A percentile compares a stretch with the other conserved stretches of the same genome.
Evolutionary conservation across 2,888 invertebrate genomes (phyloP).

Genomic region (Caenorhabditis imperialis): DNA sequence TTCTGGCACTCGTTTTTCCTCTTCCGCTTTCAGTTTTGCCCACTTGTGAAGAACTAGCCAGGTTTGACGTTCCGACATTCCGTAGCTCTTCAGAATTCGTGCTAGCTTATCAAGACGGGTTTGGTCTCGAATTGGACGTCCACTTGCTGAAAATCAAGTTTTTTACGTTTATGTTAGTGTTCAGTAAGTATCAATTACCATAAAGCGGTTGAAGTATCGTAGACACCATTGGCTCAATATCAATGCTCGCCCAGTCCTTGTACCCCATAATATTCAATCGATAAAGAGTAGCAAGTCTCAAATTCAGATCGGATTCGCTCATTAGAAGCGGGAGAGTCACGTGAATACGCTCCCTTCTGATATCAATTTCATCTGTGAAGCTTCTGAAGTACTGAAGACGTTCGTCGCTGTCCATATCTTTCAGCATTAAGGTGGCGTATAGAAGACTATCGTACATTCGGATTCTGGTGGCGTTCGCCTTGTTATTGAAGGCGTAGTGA

Average conservation of each 20-base stretch:
- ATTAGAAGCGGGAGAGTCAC: slow-evolving; percentile 65
- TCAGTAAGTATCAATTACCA: slow-evolving; percentile 24
- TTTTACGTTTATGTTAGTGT: not conserved
- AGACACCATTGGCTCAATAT: slow-evolving; percentile 35
- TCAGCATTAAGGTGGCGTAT: slow-evolving; percentile 57
- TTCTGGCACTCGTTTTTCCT: slow-evolving; percentile 9
- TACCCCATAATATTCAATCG: slow-evolving; percentile 61
- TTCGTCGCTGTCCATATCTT: slow-evolving; percentile 56
- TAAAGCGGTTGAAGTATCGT: slow-evolving; percentile 60
- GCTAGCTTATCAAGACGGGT: slow-evolving; percentile 42
- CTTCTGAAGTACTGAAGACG: slow-evolving; percentile 59
- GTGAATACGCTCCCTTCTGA: slow-evolving; percentile 61
- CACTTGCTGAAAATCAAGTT: slow-evolving; percentile 33
- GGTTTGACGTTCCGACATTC: slow-evolving; percentile 47
- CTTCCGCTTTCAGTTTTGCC: slow-evolving; percentile 46
- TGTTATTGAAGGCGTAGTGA: slow-evolving; percentile 49
- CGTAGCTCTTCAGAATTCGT: slow-evolving; percentile 58
- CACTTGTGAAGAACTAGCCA: slow-evolving; percentile 56
- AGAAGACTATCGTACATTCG: slow-evolving; percentile 66
- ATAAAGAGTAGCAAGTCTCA: slow-evolving; percentile 59
- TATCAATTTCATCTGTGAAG: slow-evolving; percentile 67
- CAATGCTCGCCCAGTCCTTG: slow-evolving; percentile 54
- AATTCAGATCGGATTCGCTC: slow-evolving; percentile 47
- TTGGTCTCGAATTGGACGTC: slow-evolving; percentile 24
- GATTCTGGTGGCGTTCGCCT: slow-evolving; percentile 19